Evolutionary conservation across 2,797 vertebrate genomes (phyloP), one percentile per base, ranked within the genome.

Genomic region (Danio tinwini): DNA sequence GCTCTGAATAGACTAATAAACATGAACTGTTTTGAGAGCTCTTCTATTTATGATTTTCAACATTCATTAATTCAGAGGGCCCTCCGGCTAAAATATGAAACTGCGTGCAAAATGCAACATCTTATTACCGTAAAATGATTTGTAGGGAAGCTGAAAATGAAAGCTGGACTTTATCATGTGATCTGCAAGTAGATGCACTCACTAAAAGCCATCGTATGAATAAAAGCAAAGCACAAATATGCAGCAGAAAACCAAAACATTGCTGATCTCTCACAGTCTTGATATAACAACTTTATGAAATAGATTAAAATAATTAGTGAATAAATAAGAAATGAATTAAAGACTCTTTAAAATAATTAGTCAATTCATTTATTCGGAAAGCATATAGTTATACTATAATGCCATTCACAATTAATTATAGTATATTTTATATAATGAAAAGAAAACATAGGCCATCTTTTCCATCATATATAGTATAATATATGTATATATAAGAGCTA

Each of bases 1-100:
- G 17, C 55, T 50, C 44, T 69, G 45, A 50, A 61, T 37, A 13
- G 63, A 13, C 55, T 78, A 61, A 78, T 70, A 59, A 62, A 78
- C 55, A 62, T 42, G 55, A 70, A 61, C n/a, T n/a, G 50, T 17
- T 76, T 58, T 47, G 10, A 68, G 42, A 70, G 45, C 45, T 42
- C 47, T 42, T 71, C 47, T 62, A 8, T 70, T 61, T 77, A 59
- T 59, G 64, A 16, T 69, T 78, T 68, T 52, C 55, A 50, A 29
- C 17, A 52, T 70, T 78, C 37, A 78, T 78, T 70, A 44, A 62
- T 44, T 52, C 67, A 70, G 17, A 78, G 65, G 47, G n/a, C 47
- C n/a, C 37, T 21, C 47, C 21, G 12, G 29, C 67, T 70, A 53
- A 62, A 71, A 62, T 62, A 71, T 53, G 37, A 52, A 44, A 29